Conservation (phyloP, 1,140 invertebrate genomes). For the Bombus waltoni region DNA sequence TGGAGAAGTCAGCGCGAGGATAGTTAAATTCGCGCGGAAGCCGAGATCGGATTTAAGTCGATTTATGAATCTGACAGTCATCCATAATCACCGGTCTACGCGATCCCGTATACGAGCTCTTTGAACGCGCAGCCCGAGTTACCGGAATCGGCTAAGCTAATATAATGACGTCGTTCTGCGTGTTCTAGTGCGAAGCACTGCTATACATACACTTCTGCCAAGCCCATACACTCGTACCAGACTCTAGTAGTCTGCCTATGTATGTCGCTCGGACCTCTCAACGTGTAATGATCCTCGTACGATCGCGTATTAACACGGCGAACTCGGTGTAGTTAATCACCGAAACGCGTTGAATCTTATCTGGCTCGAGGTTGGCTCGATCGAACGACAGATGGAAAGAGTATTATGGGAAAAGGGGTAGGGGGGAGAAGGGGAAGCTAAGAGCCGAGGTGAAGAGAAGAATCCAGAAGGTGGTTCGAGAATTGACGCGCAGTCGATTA, state of each 20-base stretch:
- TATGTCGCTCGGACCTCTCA: constrained; percentile 13
- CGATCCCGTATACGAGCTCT: constrained; percentile 3
- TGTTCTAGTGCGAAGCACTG: constrained; percentile 32
- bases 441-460: background rate
- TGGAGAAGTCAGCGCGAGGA: background rate
- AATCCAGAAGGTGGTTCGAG: background rate
- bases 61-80: constrained; percentile 29
- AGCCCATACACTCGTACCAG: background rate
- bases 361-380: background rate
- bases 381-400: background rate
- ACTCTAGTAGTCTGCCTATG: background rate
- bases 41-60: constrained; percentile 24
- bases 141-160: constrained; percentile 40
- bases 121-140: constrained; percentile 32
- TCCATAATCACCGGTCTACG: background rate
- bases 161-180: constrained; percentile 25
- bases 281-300: constrained; percentile 44
- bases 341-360: constrained; percentile 34
- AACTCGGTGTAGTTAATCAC: constrained; percentile 18
- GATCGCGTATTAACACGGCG: constrained; percentile 36
- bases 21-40: constrained; percentile 3
- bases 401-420: background rate
- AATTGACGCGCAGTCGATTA: constrained; percentile 8
- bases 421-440: no score
- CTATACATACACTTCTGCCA: background rate